phyloP scores from a whole-genome alignment of 2,888 invertebrate genomes.

The Conops quadrifasciatus region DNA sequence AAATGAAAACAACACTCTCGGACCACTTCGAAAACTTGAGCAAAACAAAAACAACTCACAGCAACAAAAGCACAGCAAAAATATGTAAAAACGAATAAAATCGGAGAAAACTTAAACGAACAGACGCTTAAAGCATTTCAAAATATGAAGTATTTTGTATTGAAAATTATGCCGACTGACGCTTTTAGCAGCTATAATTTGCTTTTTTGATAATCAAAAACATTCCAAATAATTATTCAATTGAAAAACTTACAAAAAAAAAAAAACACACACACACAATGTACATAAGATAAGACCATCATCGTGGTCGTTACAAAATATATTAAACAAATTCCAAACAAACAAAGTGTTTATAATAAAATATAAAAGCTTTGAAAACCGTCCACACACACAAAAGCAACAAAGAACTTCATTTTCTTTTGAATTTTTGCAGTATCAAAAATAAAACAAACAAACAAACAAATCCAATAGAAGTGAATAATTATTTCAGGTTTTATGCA shows the following conservation, averaged over 20 bases:
- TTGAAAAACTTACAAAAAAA: slow-evolving; percentile 10
- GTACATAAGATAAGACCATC: slow-evolving; percentile 29
- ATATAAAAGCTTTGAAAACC: slow-evolving; percentile 31
- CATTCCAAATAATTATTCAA: background rate
- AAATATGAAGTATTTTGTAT: slow-evolving; percentile 23
- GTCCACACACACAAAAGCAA: slow-evolving; percentile 31
- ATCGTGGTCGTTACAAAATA: slow-evolving; percentile 7
- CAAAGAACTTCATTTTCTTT: slow-evolving; percentile 2
- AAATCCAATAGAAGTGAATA: background rate
- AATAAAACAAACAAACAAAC: background rate
- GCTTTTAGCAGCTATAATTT: slow-evolving; percentile 23
- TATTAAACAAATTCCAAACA: slow-evolving; percentile 8
- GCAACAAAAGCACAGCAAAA: slow-evolving; percentile 8
- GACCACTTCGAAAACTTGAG: slow-evolving; percentile 27
- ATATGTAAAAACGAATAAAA: slow-evolving; percentile 3
- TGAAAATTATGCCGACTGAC: slow-evolving; percentile 31
- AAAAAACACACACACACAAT: slow-evolving; percentile 26
- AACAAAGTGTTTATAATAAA: slow-evolving; percentile 2
- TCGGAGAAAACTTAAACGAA: background rate
- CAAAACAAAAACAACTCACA: slow-evolving; percentile 3
- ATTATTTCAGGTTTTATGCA: no score
- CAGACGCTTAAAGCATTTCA: background rate
- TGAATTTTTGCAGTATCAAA: background rate
- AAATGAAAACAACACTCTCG: slow-evolving; percentile 30
- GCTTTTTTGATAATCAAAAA: slow-evolving; percentile 21